These are phyloP conservation scores for Ametastegia equiseti DNA, from an alignment of 2,888 invertebrate genomes.

Conservation along the genomic window DNA sequence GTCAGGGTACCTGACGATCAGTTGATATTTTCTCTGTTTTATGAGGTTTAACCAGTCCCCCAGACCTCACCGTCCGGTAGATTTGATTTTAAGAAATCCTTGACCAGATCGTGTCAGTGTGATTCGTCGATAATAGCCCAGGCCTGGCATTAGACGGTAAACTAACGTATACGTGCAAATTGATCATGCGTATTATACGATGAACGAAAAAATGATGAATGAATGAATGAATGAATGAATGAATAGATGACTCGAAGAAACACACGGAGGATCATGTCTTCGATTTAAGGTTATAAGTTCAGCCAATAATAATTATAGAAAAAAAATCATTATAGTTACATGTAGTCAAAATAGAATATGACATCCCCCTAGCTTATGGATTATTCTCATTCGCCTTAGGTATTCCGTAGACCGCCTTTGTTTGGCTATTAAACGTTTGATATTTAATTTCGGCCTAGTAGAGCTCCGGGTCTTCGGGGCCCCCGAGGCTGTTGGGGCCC, in stretches of 20 bases:
- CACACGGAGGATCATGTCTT: too few relatives aligned
- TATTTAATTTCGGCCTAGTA: slow-evolving; percentile 42
- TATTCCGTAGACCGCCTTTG: slow-evolving; percentile 11
- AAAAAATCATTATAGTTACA: too few relatives aligned
- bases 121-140: neutral
- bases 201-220: too few relatives aligned
- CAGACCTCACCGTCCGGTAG: slow-evolving; percentile 14
- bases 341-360: too few relatives aligned
- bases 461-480: slow-evolving; percentile 21
- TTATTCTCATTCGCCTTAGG: neutral
- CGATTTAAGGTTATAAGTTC: too few relatives aligned
- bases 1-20: slow-evolving; percentile 30
- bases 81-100: slow-evolving; percentile 14
- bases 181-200: too few relatives aligned
- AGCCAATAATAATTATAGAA: too few relatives aligned
- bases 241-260: too few relatives aligned
- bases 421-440: slow-evolving; percentile 35
- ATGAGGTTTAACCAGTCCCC: slow-evolving; percentile 26
- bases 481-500: slow-evolving; percentile 16
- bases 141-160: too few relatives aligned
- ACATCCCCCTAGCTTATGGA: too few relatives aligned
- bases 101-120: slow-evolving; percentile 18
- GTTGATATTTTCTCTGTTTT: slow-evolving; percentile 35
- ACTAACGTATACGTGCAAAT: too few relatives aligned
- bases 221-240: too few relatives aligned